Base-by-base conservation (phyloP, 2,113 vertebrate genomes). In the Catharus minimus region DNA sequence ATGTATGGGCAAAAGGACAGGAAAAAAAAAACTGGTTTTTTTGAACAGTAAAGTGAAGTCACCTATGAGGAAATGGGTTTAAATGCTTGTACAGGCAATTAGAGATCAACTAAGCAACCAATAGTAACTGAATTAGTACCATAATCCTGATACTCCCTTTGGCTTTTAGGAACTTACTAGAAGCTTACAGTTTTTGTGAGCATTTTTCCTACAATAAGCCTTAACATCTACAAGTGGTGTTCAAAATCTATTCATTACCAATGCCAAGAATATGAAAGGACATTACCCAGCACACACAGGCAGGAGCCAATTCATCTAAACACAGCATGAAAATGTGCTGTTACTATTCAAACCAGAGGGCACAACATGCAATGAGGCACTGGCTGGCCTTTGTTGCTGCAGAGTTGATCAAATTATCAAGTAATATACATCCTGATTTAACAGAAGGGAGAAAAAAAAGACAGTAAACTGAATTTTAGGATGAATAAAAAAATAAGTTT, bases 291-390 rank as follows among this genome's bases (percentile, higher is more conserved):
- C 79, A 92, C 88, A 95, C 73, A 86, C 67, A 94, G 69, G 90
- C 96, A 95, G 91, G 84, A 90, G 94, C 83, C 95, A 95, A 92
- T 95, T 95, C 93, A 93, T 95, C 92, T 94, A 91, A 95, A 95
- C 89, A 84, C 95, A 95, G 94, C 95, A 92, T 88, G 94, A 92
- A 96, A 95, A 96, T 93, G 89, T 86, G 82, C 86, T 94, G 86
- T 94, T 95, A 77, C 89, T 91, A 84, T 95, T 93, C 84, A 94
- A 94, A 93, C 82, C 89, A 95, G 78, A 94, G 91, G 94, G 92
- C 89, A 95, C 64, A 91, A 94, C 71, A 95, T 76, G 91, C 95
- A 90, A 26, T 32, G 71, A 95, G 84, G 84, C 81, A 89, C 86
- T 82, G 74, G 71, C 84, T 85, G 67, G 47, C 78, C 87, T 93